A percentile compares a stretch with the other conserved stretches of the same genome.
Conservation (phyloP, 1,140 invertebrate species). For the Danaus melanippus region DNA sequence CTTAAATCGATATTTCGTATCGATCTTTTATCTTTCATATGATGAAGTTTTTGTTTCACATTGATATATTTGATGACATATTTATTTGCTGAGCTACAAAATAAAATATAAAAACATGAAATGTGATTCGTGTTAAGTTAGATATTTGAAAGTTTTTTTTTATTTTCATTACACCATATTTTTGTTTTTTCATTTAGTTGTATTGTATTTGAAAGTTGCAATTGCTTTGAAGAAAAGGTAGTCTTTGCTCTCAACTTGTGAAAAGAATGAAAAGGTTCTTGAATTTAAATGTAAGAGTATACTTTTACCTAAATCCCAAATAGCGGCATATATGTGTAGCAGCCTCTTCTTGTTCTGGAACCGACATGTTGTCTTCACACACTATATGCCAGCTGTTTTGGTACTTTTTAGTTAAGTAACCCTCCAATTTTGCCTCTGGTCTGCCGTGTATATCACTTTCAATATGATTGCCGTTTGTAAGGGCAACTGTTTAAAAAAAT, state of each 20-base stretch:
- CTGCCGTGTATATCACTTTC: constrained; percentile 72
- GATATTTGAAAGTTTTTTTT: too few species aligned
- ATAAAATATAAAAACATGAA: neutral
- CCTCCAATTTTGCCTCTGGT: constrained; percentile 73
- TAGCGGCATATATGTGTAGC: constrained; percentile 73
- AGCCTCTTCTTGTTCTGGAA: constrained; percentile 44
- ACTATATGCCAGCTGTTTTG: constrained; percentile 75
- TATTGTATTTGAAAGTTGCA: too few species aligned
- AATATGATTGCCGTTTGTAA: constrained; percentile 76
- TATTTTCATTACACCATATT: too few species aligned
- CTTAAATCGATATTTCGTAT: constrained; percentile 30
- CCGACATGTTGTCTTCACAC: constrained; percentile 70
- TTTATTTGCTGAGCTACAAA: constrained; percentile 48
- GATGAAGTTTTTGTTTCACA: constrained; percentile 35
- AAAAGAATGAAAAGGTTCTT: too few species aligned
- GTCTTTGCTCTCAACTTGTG: too few species aligned
- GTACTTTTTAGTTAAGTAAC: constrained; percentile 74
- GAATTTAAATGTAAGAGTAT: neutral
- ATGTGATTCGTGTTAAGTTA: too few species aligned
- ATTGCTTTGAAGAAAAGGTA: too few species aligned
- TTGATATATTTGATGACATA: constrained; percentile 56
- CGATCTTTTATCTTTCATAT: constrained; percentile 24
- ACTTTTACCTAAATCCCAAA: constrained; percentile 74
- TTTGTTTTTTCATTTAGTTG: too few species aligned
- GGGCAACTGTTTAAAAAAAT: constrained; percentile 73